Conservation (phyloP, 2,888 invertebrate species). For the Dione vanillae region DNA sequence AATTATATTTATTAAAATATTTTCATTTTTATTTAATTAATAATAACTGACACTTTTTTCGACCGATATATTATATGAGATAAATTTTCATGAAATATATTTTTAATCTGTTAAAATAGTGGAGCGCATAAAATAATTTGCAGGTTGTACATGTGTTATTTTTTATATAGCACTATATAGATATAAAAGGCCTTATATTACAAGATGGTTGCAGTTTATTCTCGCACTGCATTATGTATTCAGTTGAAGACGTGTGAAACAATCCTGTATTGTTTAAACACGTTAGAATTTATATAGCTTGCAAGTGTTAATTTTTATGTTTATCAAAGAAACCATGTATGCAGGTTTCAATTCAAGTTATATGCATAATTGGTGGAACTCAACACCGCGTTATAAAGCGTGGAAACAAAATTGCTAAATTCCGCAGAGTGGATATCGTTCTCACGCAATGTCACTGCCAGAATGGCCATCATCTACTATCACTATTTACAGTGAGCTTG, state of each 20-base stretch:
- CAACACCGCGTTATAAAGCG: too few relatives aligned
- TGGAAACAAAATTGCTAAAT: too few relatives aligned
- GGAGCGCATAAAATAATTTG: neutral
- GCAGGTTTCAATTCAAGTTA: neutral
- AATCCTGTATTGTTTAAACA: conserved; percentile 1
- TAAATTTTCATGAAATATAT: neutral
- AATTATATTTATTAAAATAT: neutral
- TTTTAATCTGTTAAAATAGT: neutral
- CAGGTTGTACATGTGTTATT: neutral
- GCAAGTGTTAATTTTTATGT: too few relatives aligned
- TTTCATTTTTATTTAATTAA: neutral
- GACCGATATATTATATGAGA: too few relatives aligned
- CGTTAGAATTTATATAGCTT: conserved; percentile 2
- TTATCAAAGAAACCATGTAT: neutral
- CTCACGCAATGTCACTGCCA: too few relatives aligned
- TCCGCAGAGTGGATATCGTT: too few relatives aligned
- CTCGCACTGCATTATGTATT: conserved; percentile 6
- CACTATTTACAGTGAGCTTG: neutral
- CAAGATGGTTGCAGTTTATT: conserved; percentile 13
- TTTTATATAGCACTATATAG: neutral
- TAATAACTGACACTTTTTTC: neutral
- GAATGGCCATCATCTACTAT: too few relatives aligned
- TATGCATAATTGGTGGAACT: neutral
- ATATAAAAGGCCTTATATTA: neutral
- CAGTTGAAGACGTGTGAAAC: conserved; percentile 1